Evolutionary conservation across 2,113 vertebrate genomes (phyloP), one percentile per base, ranked within the genome.

Genomic region (Cololabis saira): DNA sequence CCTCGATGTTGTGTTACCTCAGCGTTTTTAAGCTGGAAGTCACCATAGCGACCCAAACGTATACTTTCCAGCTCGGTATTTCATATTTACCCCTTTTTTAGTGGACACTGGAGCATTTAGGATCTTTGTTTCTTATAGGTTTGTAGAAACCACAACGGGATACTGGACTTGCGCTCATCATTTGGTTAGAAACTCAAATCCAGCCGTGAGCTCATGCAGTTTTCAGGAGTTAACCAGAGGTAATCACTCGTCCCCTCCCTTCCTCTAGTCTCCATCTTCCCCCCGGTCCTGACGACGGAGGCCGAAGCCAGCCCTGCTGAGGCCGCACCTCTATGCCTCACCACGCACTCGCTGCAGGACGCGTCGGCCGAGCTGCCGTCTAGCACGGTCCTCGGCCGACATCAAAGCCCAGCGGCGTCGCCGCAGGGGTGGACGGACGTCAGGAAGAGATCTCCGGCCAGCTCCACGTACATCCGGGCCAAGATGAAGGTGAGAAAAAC

Each of bases 401-500:
- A 83, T 0, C 70, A 3, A 16, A 82, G 81, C 68, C 82, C 71
- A 0, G 1, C 8, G 0, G 4, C 11, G 0, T 3, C 40, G 0
- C 3, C 19, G 0, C 43, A 43, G 17, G 54, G 65, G 60, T 76
- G 69, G 61, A 59, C 75, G 0, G 90, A 84, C 22, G 45, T 84
- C 71, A 85, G 80, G 47, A 77, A 84, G 71, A 88, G 90, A 71
- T 42, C 87, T 0, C 87, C 78, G 24, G 65, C 58, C 1, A 58
- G 30, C 47, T 51, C 82, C 24, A 74, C 80, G 0, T 94, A 91
- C 10, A 21, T 93, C 37, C 88, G 92, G 11, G 90, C 93, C 51
- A 93, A 93, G 80, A 94, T 94, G 7, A 94, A 94, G 92, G 93
- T 93, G 79, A 90, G 86, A 19, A 52, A 27, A 27, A 27, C 24